Evolutionary conservation across 2,797 vertebrate genomes (phyloP).

Genomic region (Acipenser oxyrinchus): DNA sequence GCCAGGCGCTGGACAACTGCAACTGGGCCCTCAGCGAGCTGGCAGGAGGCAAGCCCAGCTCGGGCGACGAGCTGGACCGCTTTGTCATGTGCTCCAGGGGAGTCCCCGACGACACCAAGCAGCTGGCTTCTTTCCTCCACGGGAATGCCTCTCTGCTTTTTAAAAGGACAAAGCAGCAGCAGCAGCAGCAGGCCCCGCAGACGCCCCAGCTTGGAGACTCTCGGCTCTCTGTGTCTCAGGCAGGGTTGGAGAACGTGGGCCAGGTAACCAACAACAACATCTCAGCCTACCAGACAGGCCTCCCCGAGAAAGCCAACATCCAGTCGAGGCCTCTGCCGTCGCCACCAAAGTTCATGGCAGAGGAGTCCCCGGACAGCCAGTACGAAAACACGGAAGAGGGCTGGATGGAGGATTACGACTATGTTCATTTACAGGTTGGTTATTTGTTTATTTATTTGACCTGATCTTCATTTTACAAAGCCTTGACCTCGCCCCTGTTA

Average conservation of each 20-base stretch:
- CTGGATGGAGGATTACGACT: conserved; percentile 98
- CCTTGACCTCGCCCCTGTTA: too few species aligned
- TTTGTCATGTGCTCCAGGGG: conserved; percentile 84
- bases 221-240: conserved; percentile 35
- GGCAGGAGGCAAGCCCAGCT: conserved; percentile 31
- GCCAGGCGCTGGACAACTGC: conserved; percentile 72
- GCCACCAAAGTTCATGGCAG: conserved; percentile 81
- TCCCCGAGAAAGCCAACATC: conserved; percentile 73
- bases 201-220: conserved; percentile 43
- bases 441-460: background rate
- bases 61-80: conserved; percentile 79
- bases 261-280: conserved; percentile 55
- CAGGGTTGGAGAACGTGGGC: conserved; percentile 37
- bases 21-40: conserved; percentile 68
- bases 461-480: background rate
- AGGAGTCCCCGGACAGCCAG: conserved; percentile 72
- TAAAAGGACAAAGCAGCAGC: conserved; percentile 71
- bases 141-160: conserved; percentile 92
- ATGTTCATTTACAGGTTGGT: conserved; percentile 89
- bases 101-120: conserved; percentile 88
- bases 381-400: conserved; percentile 87
- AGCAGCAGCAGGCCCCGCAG: conserved; percentile 44
- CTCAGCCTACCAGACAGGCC: conserved; percentile 54
- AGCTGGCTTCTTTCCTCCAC: conserved; percentile 91
- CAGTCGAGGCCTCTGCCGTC: conserved; percentile 89